phyloP scores from a whole-genome alignment of 2,797 vertebrate species.

The Falco columbarius region DNA sequence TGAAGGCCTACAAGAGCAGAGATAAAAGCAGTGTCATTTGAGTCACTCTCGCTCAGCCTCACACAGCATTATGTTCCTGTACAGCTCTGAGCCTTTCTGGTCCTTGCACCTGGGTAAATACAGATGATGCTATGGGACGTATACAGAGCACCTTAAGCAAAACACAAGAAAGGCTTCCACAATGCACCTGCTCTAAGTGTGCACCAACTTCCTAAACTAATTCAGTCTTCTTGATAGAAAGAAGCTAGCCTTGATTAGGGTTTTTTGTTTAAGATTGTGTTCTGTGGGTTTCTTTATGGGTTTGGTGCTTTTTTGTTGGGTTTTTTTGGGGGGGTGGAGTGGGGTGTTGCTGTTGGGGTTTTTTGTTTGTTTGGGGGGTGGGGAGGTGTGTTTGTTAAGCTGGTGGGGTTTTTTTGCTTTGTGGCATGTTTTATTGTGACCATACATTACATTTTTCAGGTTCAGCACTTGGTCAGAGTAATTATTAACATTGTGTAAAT shows the following conservation, averaged over 20 bases:
- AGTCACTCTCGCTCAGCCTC: neutral
- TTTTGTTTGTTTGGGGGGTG: too few species aligned
- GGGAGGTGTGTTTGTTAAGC: too few species aligned
- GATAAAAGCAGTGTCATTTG: neutral
- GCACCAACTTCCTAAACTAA: neutral
- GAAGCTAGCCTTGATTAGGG: neutral
- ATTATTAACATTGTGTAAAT: neutral
- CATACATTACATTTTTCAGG: neutral
- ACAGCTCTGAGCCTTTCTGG: neutral
- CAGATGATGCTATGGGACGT: fast-evolving
- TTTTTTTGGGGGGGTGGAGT: too few species aligned
- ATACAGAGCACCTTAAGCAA: neutral
- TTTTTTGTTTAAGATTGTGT: neutral
- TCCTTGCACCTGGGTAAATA: neutral
- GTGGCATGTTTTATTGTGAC: neutral
- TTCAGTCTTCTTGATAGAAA: neutral
- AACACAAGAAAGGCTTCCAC: neutral
- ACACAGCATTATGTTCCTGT: neutral
- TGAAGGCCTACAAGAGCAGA: neutral
- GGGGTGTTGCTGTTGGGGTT: neutral
- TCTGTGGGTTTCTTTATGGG: neutral
- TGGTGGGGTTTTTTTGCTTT: neutral
- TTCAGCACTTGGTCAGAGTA: neutral
- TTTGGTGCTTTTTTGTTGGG: neutral
- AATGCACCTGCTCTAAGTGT: neutral